Base-by-base conservation (phyloP, 1,140 invertebrate genomes). In the Spodoptera frugiperda region DNA sequence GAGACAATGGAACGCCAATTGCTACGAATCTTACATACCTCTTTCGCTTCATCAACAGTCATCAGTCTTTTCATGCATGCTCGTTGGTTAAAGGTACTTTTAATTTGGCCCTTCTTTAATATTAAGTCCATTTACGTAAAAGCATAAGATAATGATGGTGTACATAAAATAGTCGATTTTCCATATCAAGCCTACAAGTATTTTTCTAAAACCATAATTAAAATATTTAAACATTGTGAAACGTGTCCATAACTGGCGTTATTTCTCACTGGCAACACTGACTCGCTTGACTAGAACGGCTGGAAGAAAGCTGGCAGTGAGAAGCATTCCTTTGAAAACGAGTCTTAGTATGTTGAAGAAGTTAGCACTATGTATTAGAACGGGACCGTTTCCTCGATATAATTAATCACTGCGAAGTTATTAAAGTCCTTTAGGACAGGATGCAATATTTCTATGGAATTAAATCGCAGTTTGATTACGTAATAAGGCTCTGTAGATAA, bases 271-370 rank as follows among this genome's bases (percentile, higher is more conserved):
- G 25, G 25, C 9, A 17, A 48, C 51, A n/a, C 68, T 15, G 21
- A 49, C 54, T 49, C 44, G 57, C 71, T 61, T 61, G 25, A 61
- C 44, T 46, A 74, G 71, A 49, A 21, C 21, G 55, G 10, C n/a
- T 39, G 12, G 51, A 71, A 61, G 71, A 74, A 74, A 74, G 71
- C 21, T 59, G 54, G 25, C 5, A 54, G 44, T 30, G 54, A 59
- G 71, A 74, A 61, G 15, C 71, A 74, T 74, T 74, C 71, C 71
- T 74, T 61, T 61, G 71, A 74, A 74, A 74, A 59, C 71, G 19
- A 74, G 71, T 61, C 33, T 74, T 9, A 61, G 15, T 70, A 39
- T 17, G 39, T 59, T 39, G 12, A 11, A 61, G 46, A 74, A 61
- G 71, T 49, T 48, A 49, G 30, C 19, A 19, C 15, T 48, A 55